A percentile compares a stretch with the other conserved stretches of the same genome.
Evolutionary conservation across 2,888 invertebrate genomes (phyloP).

Genomic region (Dinocampus coccinellae): DNA sequence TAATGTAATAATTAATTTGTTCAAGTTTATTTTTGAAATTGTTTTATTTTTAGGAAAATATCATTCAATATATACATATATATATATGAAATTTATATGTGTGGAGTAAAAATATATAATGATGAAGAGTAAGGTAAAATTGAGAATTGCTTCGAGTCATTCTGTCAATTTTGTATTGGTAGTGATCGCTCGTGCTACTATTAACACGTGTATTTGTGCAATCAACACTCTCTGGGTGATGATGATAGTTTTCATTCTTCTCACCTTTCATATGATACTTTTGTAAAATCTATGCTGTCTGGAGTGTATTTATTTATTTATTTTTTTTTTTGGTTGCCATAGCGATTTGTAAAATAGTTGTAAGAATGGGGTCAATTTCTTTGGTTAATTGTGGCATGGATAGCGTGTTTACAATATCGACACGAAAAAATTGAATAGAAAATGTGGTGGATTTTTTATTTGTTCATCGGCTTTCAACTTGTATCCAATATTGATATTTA

Average conservation of each 20-base stretch:
- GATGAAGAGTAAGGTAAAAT: too few species aligned
- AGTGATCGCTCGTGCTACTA: conserved; percentile 14
- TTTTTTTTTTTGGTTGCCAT: background rate
- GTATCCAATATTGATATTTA: background rate
- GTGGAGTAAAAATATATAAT: too few species aligned
- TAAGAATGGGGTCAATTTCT: background rate
- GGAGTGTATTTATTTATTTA: background rate
- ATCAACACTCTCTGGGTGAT: background rate
- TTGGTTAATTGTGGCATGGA: background rate
- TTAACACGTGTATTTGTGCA: background rate
- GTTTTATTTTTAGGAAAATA: too few species aligned
- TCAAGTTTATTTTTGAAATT: too few species aligned
- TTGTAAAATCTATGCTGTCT: conserved; percentile 17
- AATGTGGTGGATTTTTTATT: background rate
- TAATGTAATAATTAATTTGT: too few species aligned
- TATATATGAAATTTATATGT: too few species aligned
- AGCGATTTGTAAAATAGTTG: background rate
- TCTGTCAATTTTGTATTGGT: background rate
- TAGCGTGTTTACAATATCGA: background rate
- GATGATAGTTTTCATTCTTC: background rate
- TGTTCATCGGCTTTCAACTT: background rate
- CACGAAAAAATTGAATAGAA: conserved; percentile 1
- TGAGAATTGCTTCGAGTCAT: conserved; percentile 6
- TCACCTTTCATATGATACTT: background rate
- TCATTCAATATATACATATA: too few species aligned